These are phyloP conservation scores for Zaprionus kolodkinae DNA, from an alignment of 1,140 invertebrate species.

Conservation along the genomic window DNA sequence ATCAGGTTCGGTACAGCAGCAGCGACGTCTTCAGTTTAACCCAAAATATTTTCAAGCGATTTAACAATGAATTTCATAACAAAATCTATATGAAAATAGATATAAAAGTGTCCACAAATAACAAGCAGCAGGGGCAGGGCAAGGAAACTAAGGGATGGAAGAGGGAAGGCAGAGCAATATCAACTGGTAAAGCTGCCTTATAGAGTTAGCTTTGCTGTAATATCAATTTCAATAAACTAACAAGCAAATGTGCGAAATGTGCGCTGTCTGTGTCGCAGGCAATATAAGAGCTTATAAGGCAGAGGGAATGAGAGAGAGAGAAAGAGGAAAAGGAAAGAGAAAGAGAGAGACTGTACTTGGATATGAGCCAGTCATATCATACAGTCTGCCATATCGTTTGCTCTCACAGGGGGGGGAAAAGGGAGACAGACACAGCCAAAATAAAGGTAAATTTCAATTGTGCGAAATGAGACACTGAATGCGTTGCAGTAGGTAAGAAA, in stretches of 20 bases:
- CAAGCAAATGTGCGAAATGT: constrained; percentile 68
- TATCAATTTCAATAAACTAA: constrained; percentile 82
- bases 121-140: not conserved
- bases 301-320: not conserved
- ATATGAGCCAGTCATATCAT: constrained; percentile 54
- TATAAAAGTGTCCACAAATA: constrained; percentile 47
- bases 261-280: constrained; percentile 25
- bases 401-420: not conserved
- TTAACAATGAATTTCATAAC: constrained; percentile 77
- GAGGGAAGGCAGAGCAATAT: too few species aligned
- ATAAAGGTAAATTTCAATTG: constrained; percentile 74
- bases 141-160: too few species aligned
- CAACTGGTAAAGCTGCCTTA: constrained; percentile 24
- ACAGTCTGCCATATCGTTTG: constrained; percentile 12
- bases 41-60: constrained; percentile 66
- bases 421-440: constrained; percentile 14
- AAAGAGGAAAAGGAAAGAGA: too few species aligned
- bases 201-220: constrained; percentile 63
- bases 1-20: constrained; percentile 38
- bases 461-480: constrained; percentile 9
- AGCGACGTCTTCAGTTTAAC: constrained; percentile 13
- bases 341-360: not conserved
- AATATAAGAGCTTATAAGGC: constrained; percentile 54
- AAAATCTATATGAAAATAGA: constrained; percentile 70
- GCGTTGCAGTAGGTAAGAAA: not conserved